These are phyloP conservation scores for Coreius guichenoti DNA, from an alignment of 2,797 vertebrate species.

Conservation along the genomic window DNA sequence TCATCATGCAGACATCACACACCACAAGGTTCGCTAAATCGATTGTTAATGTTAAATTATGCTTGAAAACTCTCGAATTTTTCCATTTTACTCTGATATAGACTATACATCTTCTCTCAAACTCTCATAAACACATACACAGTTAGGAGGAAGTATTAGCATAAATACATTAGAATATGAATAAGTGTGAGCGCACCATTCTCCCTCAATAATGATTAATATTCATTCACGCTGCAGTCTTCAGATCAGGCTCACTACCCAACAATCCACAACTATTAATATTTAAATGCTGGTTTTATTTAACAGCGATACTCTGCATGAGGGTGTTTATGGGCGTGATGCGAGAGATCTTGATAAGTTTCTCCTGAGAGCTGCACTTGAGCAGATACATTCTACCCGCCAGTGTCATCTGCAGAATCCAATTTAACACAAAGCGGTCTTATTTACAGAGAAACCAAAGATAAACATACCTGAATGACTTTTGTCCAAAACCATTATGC, in stretches of 20 bases:
- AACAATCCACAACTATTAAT: slow-evolving; percentile 66
- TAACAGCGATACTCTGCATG: slow-evolving; percentile 60
- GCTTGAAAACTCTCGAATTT: slow-evolving; percentile 32
- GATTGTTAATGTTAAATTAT: slow-evolving; percentile 46
- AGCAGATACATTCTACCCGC: slow-evolving; percentile 62
- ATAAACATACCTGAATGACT: slow-evolving; percentile 67
- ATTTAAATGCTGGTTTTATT: slow-evolving; percentile 69
- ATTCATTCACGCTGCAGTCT: slow-evolving; percentile 59
- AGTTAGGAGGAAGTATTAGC: slow-evolving; percentile 52
- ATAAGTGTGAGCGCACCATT: slow-evolving; percentile 54
- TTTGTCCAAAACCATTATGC: slow-evolving; percentile 64
- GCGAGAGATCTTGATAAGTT: slow-evolving; percentile 67
- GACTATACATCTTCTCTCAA: slow-evolving; percentile 50
- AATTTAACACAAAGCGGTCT: slow-evolving; percentile 67
- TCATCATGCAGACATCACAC: neutral
- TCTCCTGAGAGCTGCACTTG: slow-evolving; percentile 67
- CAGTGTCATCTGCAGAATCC: slow-evolving; percentile 67
- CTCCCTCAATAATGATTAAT: slow-evolving; percentile 61
- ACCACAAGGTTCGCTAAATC: neutral
- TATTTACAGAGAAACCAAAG: slow-evolving; percentile 65
- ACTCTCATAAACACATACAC: slow-evolving; percentile 51
- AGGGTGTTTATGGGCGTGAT: slow-evolving; percentile 61
- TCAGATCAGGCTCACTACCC: slow-evolving; percentile 61
- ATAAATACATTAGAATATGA: slow-evolving; percentile 66
- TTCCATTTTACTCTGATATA: slow-evolving; percentile 41